These are phyloP conservation scores for Lasioglossum albipes DNA, from an alignment of 1,140 invertebrate species.

Conservation along the genomic window DNA sequence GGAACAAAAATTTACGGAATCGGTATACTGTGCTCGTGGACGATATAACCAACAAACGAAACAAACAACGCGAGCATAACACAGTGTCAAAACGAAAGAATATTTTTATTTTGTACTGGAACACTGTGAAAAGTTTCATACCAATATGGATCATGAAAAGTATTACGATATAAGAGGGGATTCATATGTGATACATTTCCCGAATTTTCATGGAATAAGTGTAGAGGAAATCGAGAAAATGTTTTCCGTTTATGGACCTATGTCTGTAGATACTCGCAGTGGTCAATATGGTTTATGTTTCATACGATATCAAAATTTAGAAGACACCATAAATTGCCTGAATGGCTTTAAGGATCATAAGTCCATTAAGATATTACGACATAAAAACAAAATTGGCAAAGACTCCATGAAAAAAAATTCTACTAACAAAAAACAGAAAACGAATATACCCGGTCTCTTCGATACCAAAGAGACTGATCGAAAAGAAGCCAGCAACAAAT, in stretches of 20 bases:
- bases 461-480: too few relatives aligned
- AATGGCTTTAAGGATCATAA: not conserved
- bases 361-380: conserved; percentile 36
- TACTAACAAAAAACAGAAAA: too few relatives aligned
- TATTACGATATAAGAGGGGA: conserved; percentile 7
- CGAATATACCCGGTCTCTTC: too few relatives aligned
- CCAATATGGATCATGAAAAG: conserved; percentile 23
- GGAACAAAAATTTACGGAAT: too few relatives aligned
- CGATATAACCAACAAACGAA: not conserved
- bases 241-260: conserved; percentile 56
- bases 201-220: conserved; percentile 26
- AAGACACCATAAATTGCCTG: conserved; percentile 26
- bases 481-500: not conserved
- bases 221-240: conserved; percentile 13
- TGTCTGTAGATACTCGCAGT: not conserved
- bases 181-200: conserved; percentile 47
- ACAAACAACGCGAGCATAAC: not conserved
- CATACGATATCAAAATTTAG: conserved; percentile 28
- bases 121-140: too few relatives aligned
- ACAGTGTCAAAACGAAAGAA: not conserved
- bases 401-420: too few relatives aligned
- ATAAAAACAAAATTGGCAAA: conserved; percentile 14
- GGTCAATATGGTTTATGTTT: conserved; percentile 40
- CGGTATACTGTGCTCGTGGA: not conserved
- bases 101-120: not conserved